Percentiles rank a stretch among this genome's conserved stretches.
These are phyloP conservation scores for Oryzias curvinotus DNA, from an alignment of 2,113 vertebrate genomes.

Conservation along the genomic window DNA sequence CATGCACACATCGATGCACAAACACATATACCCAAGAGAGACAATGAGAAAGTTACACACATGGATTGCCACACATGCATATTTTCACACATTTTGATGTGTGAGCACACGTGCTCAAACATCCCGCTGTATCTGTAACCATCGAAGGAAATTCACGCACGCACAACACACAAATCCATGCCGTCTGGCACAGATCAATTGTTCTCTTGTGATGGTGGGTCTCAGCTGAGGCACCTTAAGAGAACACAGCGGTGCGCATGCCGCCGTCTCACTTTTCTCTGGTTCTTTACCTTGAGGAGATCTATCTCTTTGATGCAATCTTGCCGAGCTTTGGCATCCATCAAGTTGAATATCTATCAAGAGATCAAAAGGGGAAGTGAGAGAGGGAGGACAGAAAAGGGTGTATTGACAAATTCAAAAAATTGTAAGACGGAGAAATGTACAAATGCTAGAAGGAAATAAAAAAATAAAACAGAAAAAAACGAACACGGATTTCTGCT, in stretches of 20 bases:
- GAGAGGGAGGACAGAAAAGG: constrained; percentile 42
- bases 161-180: constrained; percentile 40
- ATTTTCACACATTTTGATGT: constrained; percentile 41
- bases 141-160: constrained; percentile 19
- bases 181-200: constrained; percentile 79
- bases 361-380: constrained; percentile 73
- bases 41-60: constrained; percentile 25
- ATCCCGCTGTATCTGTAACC: constrained; percentile 44
- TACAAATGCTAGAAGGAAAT: constrained; percentile 51
- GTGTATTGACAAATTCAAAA: constrained; percentile 64
- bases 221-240: constrained; percentile 79
- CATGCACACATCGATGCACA: constrained; percentile 22
- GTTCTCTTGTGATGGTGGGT: constrained; percentile 79
- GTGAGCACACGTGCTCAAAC: constrained; percentile 41
- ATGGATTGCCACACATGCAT: constrained; percentile 43
- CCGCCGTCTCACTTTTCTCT: constrained; percentile 71
- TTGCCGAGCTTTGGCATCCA: constrained; percentile 99
- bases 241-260: constrained; percentile 75
- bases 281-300: constrained; percentile 97
- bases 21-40: constrained; percentile 12
- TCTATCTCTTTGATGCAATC: constrained; percentile 99
- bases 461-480: constrained; percentile 39
- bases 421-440: constrained; percentile 54
- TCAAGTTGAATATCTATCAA: constrained; percentile 98
- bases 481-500: constrained; percentile 61